Percentiles rank a stretch among this genome's conserved stretches.
Evolutionary conservation across 2,113 vertebrate genomes (phyloP).

Genomic region (Pteropus alecto): DNA sequence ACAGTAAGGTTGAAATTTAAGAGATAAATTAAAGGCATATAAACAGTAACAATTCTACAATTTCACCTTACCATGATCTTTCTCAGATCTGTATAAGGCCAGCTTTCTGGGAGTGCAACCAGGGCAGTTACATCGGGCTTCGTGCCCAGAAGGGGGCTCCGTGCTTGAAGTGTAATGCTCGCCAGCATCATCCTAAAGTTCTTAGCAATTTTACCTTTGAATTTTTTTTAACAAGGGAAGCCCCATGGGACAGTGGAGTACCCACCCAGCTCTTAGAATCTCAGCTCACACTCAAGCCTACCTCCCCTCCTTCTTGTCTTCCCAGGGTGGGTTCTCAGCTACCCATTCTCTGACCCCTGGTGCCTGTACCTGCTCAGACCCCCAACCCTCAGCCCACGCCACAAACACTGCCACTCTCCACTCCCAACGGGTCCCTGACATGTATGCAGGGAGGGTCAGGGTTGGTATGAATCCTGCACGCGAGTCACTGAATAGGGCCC

Average conservation of each 20-base stretch:
- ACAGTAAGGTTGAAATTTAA: neutral
- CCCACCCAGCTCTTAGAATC: no score
- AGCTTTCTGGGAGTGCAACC: neutral
- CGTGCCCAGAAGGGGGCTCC: neutral
- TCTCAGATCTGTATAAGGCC: neutral
- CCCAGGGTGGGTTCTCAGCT: neutral
- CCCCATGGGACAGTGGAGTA: fast-evolving
- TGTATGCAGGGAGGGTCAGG: neutral
- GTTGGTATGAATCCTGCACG: neutral
- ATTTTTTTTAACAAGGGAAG: neutral
- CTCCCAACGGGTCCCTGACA: fast-evolving
- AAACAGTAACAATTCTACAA: neutral
- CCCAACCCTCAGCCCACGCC: neutral
- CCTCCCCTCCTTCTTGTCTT: neutral
- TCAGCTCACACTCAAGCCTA: fast-evolving
- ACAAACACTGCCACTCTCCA: neutral
- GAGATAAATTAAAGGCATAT: neutral
- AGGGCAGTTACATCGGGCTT: fast-evolving
- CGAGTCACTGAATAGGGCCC: neutral
- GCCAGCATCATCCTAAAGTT: neutral
- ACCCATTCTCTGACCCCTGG: neutral
- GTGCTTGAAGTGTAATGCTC: neutral
- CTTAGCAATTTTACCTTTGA: neutral
- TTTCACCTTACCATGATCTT: fast-evolving
- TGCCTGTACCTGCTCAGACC: neutral